phyloP scores from a whole-genome alignment of 2,113 vertebrate species.

The Pelvicachromis taeniatus region DNA sequence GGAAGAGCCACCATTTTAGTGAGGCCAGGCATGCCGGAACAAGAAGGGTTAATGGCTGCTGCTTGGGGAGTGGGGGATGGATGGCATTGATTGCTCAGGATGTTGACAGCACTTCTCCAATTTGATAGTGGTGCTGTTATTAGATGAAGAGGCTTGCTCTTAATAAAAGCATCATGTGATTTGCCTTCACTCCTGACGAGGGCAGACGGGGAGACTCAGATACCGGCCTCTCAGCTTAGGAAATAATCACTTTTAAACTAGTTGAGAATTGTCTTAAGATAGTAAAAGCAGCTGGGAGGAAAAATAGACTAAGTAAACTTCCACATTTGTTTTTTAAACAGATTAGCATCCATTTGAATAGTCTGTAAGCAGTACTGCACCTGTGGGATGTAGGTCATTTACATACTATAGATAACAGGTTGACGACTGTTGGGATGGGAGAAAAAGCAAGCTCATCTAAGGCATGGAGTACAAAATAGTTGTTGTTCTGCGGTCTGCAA shows the following conservation, averaged over 20 bases:
- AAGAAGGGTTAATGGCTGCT: conserved; percentile 71
- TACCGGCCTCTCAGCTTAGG: not conserved
- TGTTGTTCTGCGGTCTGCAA: not conserved
- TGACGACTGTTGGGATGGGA: not conserved
- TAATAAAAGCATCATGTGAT: conserved; percentile 57
- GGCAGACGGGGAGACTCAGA: not conserved
- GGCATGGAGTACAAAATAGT: not conserved
- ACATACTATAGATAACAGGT: not conserved
- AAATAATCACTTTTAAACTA: not conserved
- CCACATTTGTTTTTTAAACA: not conserved
- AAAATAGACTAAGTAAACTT: not conserved
- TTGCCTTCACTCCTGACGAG: not conserved
- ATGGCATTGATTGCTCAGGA: conserved; percentile 71
- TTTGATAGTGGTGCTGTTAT: conserved; percentile 66
- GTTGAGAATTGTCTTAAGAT: not conserved
- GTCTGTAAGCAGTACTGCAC: not conserved
- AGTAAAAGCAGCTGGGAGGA: not conserved
- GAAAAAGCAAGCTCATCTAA: not conserved
- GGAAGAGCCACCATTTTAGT: conserved; percentile 67
- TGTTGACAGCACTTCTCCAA: conserved; percentile 74
- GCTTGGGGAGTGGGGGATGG: conserved; percentile 60
- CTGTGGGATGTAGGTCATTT: not conserved
- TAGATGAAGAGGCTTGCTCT: conserved; percentile 60
- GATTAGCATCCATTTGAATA: not conserved
- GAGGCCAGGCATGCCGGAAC: conserved; percentile 63